Evolutionary conservation across 2,797 vertebrate genomes (phyloP).

Genomic region (Carduelis carduelis): DNA sequence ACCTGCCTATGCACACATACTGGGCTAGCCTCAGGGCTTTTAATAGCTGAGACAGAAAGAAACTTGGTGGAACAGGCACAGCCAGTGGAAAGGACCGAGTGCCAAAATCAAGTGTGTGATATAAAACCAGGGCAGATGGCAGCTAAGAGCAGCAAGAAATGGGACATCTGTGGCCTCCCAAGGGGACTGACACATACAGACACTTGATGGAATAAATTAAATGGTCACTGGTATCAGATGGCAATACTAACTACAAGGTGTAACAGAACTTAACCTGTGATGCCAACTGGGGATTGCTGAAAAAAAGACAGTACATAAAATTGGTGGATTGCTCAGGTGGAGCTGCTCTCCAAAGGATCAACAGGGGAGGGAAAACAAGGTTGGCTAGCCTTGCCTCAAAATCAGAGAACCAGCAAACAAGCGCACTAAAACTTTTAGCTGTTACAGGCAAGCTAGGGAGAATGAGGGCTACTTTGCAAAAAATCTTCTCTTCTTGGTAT

Average conservation of each 20-base stretch:
- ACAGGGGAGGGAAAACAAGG: background rate
- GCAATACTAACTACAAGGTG: background rate
- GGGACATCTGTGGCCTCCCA: background rate
- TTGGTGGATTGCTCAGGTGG: background rate
- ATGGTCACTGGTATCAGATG: background rate
- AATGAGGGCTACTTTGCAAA: background rate
- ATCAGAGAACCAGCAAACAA: background rate
- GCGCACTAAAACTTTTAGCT: background rate
- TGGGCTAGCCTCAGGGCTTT: background rate
- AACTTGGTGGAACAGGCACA: background rate
- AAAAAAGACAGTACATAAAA: background rate
- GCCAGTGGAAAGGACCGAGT: background rate
- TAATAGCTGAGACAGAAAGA: background rate
- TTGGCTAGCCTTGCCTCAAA: background rate
- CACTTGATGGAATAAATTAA: background rate
- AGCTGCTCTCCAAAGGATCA: background rate
- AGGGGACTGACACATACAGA: background rate
- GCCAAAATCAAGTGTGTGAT: background rate
- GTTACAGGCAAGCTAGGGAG: background rate
- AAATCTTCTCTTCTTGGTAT: background rate
- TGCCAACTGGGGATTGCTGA: background rate
- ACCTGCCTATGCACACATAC: background rate
- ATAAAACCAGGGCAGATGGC: rapidly evolving
- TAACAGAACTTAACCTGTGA: background rate
- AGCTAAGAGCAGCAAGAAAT: background rate